Percentiles rank a stretch among this genome's conserved stretches.
phyloP scores from a whole-genome alignment of 2,888 invertebrate genomes.

The Bhutanitis thaidina region DNA sequence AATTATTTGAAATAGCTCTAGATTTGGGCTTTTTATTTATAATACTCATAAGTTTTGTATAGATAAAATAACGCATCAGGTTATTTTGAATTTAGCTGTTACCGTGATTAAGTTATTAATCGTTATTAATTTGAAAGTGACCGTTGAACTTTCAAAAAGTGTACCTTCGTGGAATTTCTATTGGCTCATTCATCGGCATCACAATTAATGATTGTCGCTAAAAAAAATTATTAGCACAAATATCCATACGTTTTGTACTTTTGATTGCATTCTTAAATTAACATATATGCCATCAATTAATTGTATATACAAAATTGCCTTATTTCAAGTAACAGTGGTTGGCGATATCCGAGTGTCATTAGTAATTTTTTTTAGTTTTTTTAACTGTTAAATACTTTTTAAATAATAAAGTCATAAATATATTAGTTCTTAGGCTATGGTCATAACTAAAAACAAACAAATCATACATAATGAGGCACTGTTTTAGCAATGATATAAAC shows the following conservation, averaged over 20 bases:
- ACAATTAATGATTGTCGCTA: slow-evolving; percentile 2
- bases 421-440: too few species aligned
- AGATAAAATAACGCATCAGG: slow-evolving; percentile 52
- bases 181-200: neutral
- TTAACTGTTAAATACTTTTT: too few species aligned
- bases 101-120: slow-evolving; percentile 42
- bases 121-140: slow-evolving; percentile 6
- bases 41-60: slow-evolving; percentile 78
- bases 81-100: slow-evolving; percentile 37
- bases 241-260: slow-evolving; percentile 26
- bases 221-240: slow-evolving; percentile 57
- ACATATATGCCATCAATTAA: slow-evolving; percentile 4
- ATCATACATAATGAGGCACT: slow-evolving; percentile 20
- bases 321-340: slow-evolving; percentile 24
- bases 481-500: slow-evolving; percentile 44
- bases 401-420: too few species aligned
- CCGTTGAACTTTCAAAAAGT: slow-evolving; percentile 1
- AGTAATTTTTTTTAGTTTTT: too few species aligned
- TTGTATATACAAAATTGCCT: slow-evolving; percentile 33
- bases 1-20: slow-evolving; percentile 68
- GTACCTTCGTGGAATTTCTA: slow-evolving; percentile 20
- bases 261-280: slow-evolving; percentile 18
- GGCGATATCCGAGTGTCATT: too few species aligned
- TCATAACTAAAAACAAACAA: neutral
- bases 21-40: slow-evolving; percentile 67